A percentile compares a stretch with the other conserved stretches of the same genome.
Conservation (phyloP, 2,113 vertebrate genomes). For the Entosphenus tridentatus region DNA sequence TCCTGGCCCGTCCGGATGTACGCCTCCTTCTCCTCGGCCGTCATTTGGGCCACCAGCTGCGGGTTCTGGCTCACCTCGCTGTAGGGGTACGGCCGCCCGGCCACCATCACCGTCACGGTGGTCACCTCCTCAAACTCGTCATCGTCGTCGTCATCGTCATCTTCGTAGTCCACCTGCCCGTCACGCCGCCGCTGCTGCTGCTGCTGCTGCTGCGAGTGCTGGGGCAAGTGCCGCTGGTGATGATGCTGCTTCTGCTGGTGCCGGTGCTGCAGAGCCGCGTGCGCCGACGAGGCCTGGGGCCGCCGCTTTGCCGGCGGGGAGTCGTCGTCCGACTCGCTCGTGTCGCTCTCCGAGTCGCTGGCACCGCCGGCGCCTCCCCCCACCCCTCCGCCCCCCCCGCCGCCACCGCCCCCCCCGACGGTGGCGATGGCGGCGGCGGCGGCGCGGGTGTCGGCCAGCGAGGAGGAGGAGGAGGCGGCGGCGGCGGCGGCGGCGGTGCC, state of each 20-base stretch:
- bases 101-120: constrained; percentile 51
- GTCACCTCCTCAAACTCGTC: constrained; percentile 72
- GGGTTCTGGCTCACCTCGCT: constrained; percentile 73
- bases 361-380: background rate
- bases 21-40: constrained; percentile 64
- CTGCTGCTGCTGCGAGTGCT: background rate
- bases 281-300: constrained; percentile 5
- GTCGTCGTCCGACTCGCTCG: constrained; percentile 89
- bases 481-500: constrained; percentile 14
- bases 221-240: no score
- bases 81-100: constrained; percentile 45
- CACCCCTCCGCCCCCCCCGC: background rate
- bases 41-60: constrained; percentile 82
- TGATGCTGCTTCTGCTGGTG: no score
- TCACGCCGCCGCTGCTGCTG: constrained; percentile 10
- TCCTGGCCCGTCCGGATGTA: constrained; percentile 85
- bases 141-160: constrained; percentile 23
- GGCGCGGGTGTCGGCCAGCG: constrained; percentile 8
- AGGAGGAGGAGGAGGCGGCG: constrained; percentile 9
- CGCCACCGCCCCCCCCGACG: background rate
- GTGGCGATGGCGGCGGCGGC: constrained; percentile 22
- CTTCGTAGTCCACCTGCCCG: constrained; percentile 26
- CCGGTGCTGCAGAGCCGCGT: no score
- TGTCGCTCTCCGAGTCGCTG: constrained; percentile 90
- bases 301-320: constrained; percentile 17